Conservation (phyloP, 2,113 vertebrate species). For the Thamnophis sirtalis region DNA sequence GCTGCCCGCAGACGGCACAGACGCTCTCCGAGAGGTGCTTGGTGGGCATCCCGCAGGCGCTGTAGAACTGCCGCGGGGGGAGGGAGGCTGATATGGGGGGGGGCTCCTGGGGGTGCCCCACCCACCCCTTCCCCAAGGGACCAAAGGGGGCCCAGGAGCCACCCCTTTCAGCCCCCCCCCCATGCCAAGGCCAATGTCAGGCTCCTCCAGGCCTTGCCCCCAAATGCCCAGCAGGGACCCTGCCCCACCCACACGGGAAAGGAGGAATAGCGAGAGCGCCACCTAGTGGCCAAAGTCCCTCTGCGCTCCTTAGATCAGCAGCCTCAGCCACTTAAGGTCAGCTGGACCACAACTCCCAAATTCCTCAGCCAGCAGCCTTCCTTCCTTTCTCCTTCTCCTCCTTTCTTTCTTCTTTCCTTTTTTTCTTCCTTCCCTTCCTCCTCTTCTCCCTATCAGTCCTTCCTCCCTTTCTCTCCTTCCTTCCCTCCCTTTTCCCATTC, state of each 20-base stretch:
- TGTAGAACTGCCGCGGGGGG: constrained; percentile 81
- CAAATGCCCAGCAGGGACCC: no score
- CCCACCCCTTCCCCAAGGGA: no score
- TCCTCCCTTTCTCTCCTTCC: not conserved
- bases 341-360: not conserved
- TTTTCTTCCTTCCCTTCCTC: no score
- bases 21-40: constrained; percentile 95
- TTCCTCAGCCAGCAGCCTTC: not conserved
- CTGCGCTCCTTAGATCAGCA: not conserved
- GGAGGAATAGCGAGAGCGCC: not conserved
- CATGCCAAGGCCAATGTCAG: rapidly evolving
- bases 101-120: no score
- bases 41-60: constrained; percentile 93
- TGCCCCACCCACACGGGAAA: not conserved
- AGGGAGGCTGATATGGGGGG: not conserved
- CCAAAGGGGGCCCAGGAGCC: no score
- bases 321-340: no score
- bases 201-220: not conserved
- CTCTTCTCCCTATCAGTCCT: no score
- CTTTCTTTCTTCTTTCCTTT: no score
- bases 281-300: not conserved
- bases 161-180: no score
- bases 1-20: constrained; percentile 94
- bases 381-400: no score
- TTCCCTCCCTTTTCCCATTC: no score